These are phyloP conservation scores for Drosophila phalerata DNA, from an alignment of 2,888 invertebrate species.

Conservation along the genomic window DNA sequence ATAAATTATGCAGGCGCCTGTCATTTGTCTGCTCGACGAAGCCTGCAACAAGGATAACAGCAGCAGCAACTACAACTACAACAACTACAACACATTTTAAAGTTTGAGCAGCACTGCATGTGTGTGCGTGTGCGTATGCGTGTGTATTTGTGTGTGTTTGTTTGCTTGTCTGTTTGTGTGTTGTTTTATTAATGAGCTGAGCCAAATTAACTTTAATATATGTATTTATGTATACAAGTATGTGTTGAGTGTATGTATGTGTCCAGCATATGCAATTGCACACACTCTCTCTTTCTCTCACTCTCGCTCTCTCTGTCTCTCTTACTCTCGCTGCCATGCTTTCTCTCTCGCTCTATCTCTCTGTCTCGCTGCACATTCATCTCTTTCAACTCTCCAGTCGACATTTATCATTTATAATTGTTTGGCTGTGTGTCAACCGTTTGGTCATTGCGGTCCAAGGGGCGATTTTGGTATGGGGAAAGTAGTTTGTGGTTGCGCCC, in stretches of 20 bases:
- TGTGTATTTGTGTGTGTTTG: constrained; percentile 12
- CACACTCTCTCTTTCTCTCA: not conserved
- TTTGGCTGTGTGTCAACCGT: constrained; percentile 62
- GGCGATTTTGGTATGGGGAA: not conserved
- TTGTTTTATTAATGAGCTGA: constrained; percentile 77
- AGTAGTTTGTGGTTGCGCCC: constrained; percentile 5
- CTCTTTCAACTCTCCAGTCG: constrained; percentile 34
- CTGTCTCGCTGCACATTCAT: constrained; percentile 8
- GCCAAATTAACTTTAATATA: constrained; percentile 78
- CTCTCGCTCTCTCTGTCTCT: not conserved
- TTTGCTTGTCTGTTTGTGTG: constrained; percentile 3
- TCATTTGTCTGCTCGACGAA: constrained; percentile 33
- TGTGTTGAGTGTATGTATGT: constrained; percentile 29
- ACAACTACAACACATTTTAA: constrained; percentile 34
- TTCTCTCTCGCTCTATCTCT: not conserved
- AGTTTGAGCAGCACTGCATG: constrained; percentile 39
- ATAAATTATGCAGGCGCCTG: constrained; percentile 72
- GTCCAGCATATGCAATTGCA: constrained; percentile 36
- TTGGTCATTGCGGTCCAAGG: constrained; percentile 28
- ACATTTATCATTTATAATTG: constrained; percentile 80
- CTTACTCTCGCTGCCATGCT: not conserved
- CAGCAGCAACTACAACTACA: constrained; percentile 3
- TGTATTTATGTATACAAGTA: constrained; percentile 25
- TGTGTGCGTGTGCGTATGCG: constrained; percentile 13
- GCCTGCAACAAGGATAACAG: constrained; percentile 32